Percentiles rank a stretch among this genome's conserved stretches.
Evolutionary conservation across 2,888 invertebrate species (phyloP).

Genomic region (Rutpela maculata): DNA sequence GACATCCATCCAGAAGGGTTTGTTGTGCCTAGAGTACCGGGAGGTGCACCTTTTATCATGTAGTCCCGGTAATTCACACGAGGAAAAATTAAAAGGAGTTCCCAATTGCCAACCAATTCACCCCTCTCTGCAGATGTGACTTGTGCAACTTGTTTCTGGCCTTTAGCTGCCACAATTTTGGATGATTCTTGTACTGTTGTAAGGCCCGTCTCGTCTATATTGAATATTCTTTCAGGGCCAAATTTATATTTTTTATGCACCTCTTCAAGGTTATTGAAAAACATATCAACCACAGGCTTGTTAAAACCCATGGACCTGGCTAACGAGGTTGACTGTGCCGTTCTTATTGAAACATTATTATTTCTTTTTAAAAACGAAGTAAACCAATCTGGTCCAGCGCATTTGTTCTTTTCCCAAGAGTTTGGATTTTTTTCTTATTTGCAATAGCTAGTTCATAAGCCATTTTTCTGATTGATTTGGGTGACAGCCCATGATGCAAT

Average conservation of each 20-base stretch:
- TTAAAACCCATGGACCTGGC: not conserved
- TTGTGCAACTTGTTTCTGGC: conserved; percentile 11
- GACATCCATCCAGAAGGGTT: conserved; percentile 18
- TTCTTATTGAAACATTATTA: not conserved
- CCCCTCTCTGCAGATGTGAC: not conserved
- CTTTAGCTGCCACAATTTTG: conserved; percentile 37
- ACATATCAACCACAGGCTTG: not conserved
- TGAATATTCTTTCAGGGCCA: not conserved
- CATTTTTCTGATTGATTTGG: not conserved
- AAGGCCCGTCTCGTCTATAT: conserved; percentile 46
- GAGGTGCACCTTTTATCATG: not conserved
- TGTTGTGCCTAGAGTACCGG: not conserved
- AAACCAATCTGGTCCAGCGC: not conserved
- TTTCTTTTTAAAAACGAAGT: not conserved
- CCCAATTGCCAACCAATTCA: not conserved
- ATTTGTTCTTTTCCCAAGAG: too few relatives aligned
- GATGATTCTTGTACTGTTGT: conserved; percentile 35
- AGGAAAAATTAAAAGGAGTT: not conserved
- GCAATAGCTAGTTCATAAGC: not conserved
- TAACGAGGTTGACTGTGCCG: not conserved
- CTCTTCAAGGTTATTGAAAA: not conserved
- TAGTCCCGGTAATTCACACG: not conserved
- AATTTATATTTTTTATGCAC: not conserved
- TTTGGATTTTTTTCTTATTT: too few relatives aligned
- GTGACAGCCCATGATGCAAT: not conserved